These are phyloP conservation scores for Mylabris sibirica DNA, from an alignment of 2,888 invertebrate species.

Conservation along the genomic window DNA sequence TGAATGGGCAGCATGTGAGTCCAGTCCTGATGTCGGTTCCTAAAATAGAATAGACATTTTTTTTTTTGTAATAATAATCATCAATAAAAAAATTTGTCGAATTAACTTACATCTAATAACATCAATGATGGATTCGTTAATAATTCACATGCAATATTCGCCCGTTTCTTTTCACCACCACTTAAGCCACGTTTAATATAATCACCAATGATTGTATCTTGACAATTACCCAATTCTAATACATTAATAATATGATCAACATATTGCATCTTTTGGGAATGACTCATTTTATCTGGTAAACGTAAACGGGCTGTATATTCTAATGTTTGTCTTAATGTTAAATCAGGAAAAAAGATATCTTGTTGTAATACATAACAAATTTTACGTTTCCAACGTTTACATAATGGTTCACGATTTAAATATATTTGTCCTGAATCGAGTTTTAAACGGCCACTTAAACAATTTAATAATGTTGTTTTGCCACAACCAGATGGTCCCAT, in stretches of 20 bases:
- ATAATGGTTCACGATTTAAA: conserved; percentile 56
- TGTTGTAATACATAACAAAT: conserved; percentile 85
- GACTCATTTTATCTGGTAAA: conserved; percentile 76
- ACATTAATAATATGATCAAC: conserved; percentile 81
- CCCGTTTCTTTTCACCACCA: conserved; percentile 84
- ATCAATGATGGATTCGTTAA: conserved; percentile 81
- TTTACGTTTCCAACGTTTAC: conserved; percentile 71
- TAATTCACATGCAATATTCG: conserved; percentile 83
- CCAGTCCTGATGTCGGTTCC: conserved; percentile 86
- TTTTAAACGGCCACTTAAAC: conserved; percentile 74
- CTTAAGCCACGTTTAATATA: conserved; percentile 78
- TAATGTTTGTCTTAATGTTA: conserved; percentile 79
- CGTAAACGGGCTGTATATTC: conserved; percentile 68
- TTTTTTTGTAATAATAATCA: conserved; percentile 1
- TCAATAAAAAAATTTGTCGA: neutral
- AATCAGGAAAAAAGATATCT: conserved; percentile 81
- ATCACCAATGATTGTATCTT: conserved; percentile 81
- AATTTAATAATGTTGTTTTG: conserved; percentile 80
- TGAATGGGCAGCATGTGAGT: conserved; percentile 79
- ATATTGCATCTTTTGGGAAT: conserved; percentile 76
- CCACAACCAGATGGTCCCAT: conserved; percentile 84
- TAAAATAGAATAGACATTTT: conserved; percentile 50
- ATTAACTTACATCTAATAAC: conserved; percentile 75
- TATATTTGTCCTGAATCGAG: conserved; percentile 69
- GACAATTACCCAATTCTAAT: conserved; percentile 76